phyloP scores from a whole-genome alignment of 2,797 vertebrate genomes.

The Crypturellus tataupa region DNA sequence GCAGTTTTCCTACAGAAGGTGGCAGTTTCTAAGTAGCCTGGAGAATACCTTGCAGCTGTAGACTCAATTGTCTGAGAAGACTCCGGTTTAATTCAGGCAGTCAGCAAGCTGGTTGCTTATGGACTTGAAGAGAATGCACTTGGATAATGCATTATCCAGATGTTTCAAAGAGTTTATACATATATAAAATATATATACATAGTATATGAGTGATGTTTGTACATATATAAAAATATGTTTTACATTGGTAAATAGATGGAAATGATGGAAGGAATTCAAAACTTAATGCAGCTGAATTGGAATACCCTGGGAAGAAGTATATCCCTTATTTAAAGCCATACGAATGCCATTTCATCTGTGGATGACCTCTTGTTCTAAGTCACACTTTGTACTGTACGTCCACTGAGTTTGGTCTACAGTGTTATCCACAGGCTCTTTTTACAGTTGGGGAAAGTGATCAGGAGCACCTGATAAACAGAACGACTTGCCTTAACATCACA shows the following conservation, averaged over 20 bases:
- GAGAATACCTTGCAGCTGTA: slow-evolving; percentile 31
- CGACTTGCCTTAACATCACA: background rate
- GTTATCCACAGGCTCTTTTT: background rate
- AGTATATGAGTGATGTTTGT: background rate
- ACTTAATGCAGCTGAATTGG: background rate
- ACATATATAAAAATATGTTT: background rate
- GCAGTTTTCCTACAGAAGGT: slow-evolving; percentile 12
- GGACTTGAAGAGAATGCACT: slow-evolving; percentile 6
- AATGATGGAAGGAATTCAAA: slow-evolving; percentile 20
- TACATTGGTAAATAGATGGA: slow-evolving; percentile 31
- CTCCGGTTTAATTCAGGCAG: slow-evolving; percentile 2
- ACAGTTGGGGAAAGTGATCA: background rate
- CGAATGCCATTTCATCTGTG: background rate
- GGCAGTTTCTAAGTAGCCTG: slow-evolving; percentile 14
- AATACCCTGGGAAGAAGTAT: background rate
- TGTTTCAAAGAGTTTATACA: background rate
- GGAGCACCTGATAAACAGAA: background rate
- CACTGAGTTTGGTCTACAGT: background rate
- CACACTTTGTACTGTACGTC: background rate
- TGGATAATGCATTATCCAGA: slow-evolving; percentile 40
- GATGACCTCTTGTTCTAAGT: background rate
- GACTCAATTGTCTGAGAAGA: slow-evolving; percentile 25
- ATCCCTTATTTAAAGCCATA: background rate
- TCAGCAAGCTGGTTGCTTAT: background rate
- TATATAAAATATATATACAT: background rate